Evolutionary conservation across 2,797 vertebrate genomes (phyloP).

Genomic region (Poecilia gillii): DNA sequence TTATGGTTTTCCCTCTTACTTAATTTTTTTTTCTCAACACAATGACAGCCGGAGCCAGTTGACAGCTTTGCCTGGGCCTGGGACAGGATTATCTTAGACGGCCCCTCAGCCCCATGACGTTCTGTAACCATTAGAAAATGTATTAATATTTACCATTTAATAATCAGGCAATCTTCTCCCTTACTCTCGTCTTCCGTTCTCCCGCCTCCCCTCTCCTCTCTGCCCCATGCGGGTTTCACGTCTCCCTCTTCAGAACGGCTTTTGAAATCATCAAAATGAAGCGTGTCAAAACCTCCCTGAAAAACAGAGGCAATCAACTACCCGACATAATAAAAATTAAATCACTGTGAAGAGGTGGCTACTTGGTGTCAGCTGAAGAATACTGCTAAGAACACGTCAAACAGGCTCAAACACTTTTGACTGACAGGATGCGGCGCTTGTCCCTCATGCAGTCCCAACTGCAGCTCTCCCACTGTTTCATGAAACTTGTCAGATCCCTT

Average conservation of each 20-base stretch:
- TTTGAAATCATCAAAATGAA: background rate
- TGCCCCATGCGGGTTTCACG: too few relatives aligned
- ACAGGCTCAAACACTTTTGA: constrained; percentile 27
- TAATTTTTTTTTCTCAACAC: background rate
- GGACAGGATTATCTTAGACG: too few relatives aligned
- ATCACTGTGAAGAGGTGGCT: background rate
- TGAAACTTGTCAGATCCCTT: constrained; percentile 46
- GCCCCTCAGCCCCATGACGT: too few relatives aligned
- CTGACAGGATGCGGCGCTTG: constrained; percentile 58
- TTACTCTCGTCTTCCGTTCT: too few relatives aligned
- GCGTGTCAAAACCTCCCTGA: background rate
- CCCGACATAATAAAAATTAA: background rate
- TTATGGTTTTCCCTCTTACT: background rate
- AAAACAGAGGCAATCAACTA: background rate
- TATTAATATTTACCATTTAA: too few relatives aligned
- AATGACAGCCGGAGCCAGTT: background rate
- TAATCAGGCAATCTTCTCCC: too few relatives aligned
- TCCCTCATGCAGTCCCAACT: constrained; percentile 1
- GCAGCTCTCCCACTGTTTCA: constrained; percentile 40
- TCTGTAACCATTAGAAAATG: too few relatives aligned
- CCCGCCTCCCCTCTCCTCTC: too few relatives aligned
- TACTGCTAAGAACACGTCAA: constrained; percentile 36
- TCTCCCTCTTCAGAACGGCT: too few relatives aligned
- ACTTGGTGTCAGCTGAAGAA: background rate
- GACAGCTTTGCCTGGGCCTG: background rate